Evolutionary conservation across 2,797 vertebrate genomes (phyloP).

Genomic region (Chelonia mydas): DNA sequence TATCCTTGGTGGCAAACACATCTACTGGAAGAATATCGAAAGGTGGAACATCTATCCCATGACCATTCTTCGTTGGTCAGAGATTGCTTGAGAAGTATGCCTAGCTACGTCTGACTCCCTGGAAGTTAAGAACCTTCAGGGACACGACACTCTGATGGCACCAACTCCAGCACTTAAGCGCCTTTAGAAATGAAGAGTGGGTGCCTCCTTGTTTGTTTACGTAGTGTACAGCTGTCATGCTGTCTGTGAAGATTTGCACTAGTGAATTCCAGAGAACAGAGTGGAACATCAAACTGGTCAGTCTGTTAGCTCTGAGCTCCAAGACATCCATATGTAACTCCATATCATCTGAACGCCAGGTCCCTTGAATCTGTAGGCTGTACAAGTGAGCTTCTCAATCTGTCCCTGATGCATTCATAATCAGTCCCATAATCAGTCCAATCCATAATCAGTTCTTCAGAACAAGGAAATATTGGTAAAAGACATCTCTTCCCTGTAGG

Average conservation of each 20-base stretch:
- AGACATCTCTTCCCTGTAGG: neutral
- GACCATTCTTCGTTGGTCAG: neutral
- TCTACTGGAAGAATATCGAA: neutral
- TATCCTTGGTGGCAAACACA: neutral
- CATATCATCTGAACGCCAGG: neutral
- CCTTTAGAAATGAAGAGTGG: neutral
- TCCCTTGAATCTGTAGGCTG: neutral
- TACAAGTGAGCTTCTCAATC: neutral
- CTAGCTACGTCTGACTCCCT: neutral
- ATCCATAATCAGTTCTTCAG: too few relatives aligned
- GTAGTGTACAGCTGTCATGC: neutral
- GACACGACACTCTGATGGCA: neutral
- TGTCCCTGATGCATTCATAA: neutral
- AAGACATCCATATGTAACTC: neutral
- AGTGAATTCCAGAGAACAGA: neutral
- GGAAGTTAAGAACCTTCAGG: neutral
- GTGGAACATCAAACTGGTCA: neutral
- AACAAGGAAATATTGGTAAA: neutral
- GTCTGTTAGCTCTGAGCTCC: neutral
- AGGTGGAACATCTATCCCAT: neutral
- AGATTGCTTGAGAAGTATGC: neutral
- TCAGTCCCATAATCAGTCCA: too few relatives aligned
- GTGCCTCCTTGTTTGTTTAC: too few relatives aligned
- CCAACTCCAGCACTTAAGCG: neutral
- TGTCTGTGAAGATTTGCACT: neutral